Conservation (phyloP, 2,888 invertebrate species). For the Aspidiotus rigidus region DNA sequence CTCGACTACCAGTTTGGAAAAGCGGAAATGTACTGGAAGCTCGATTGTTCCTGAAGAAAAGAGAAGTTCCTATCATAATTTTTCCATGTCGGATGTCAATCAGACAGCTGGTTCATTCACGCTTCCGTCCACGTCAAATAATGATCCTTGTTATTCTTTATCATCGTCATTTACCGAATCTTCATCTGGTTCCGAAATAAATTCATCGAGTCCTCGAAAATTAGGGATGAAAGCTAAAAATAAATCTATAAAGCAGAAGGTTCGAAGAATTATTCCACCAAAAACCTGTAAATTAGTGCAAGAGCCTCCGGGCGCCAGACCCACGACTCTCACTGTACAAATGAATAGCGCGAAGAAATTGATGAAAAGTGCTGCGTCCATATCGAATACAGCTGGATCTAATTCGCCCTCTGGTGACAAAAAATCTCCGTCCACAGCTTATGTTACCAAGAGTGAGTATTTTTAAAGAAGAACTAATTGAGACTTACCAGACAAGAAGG, state of each 20-base stretch:
- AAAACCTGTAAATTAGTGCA: slow-evolving; percentile 26
- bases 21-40: neutral
- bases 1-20: neutral
- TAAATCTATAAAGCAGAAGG: neutral
- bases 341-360: neutral
- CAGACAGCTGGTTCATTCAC: neutral
- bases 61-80: neutral
- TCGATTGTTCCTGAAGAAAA: too few relatives aligned
- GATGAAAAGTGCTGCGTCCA: neutral
- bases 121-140: slow-evolving; percentile 15
- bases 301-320: neutral
- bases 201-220: too few relatives aligned
- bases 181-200: neutral
- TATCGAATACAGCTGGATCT: neutral
- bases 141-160: neutral
- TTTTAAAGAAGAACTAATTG: neutral
- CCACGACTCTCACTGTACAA: neutral
- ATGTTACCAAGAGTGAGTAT: slow-evolving; percentile 25
- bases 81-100: neutral
- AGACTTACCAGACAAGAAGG: neutral
- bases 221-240: too few relatives aligned
- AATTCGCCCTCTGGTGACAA: neutral
- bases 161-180: slow-evolving; percentile 7
- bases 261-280: slow-evolving; percentile 7
- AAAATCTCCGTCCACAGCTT: neutral